Percentiles rank a stretch among this genome's conserved stretches.
Evolutionary conservation across 2,113 vertebrate species (phyloP).

Genomic region (Ammodytes dubius): DNA sequence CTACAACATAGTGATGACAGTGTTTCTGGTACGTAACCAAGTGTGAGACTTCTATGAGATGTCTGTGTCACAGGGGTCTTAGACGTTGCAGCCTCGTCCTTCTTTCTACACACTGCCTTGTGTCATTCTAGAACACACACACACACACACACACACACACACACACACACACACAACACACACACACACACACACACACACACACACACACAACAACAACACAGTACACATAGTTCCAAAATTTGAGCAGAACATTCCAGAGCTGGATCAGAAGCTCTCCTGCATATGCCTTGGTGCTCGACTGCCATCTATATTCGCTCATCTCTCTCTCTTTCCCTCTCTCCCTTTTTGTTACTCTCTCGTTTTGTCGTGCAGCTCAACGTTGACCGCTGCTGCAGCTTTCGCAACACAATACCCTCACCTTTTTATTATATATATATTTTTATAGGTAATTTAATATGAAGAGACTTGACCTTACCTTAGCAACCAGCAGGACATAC

Average conservation of each 20-base stretch:
- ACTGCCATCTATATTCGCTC: slow-evolving; percentile 29
- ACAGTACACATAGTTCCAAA: slow-evolving; percentile 9
- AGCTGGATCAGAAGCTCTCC: slow-evolving; percentile 35
- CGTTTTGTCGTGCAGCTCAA: slow-evolving; percentile 72
- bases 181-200: neutral
- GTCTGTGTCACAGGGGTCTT: slow-evolving; percentile 19
- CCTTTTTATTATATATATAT: slow-evolving; percentile 85
- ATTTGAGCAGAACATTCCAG: slow-evolving; percentile 37
- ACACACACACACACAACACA: too few relatives aligned
- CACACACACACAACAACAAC: neutral
- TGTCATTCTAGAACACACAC: slow-evolving; percentile 7
- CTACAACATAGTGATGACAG: slow-evolving; percentile 42
- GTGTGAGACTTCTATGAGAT: slow-evolving; percentile 21
- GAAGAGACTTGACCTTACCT: slow-evolving; percentile 73
- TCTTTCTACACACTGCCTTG: slow-evolving; percentile 2
- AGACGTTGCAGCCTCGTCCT: neutral
- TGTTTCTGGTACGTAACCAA: slow-evolving; percentile 27
- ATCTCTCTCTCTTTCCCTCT: neutral
- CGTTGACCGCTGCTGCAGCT: slow-evolving; percentile 84
- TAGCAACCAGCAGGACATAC: slow-evolving; percentile 69
- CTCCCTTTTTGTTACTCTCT: slow-evolving; percentile 15
- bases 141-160: too few relatives aligned
- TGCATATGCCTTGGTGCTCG: slow-evolving; percentile 25
- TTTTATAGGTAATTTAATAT: slow-evolving; percentile 87
- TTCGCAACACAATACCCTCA: slow-evolving; percentile 77